These are phyloP conservation scores for Mobula birostris DNA, from an alignment of 2,113 vertebrate genomes.

Conservation along the genomic window DNA sequence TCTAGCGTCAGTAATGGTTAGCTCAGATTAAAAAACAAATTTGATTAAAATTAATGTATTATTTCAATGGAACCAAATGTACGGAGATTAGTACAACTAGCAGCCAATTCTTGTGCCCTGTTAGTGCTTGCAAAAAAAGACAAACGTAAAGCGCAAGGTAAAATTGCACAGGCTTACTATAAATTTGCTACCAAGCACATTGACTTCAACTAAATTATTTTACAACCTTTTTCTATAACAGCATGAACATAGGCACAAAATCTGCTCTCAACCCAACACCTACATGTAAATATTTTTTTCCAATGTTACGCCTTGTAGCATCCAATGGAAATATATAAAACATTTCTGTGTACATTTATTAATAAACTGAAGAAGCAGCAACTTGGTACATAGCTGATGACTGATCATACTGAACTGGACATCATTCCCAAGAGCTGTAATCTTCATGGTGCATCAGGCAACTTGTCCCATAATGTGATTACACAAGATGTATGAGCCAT, in stretches of 20 bases:
- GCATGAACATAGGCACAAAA: background rate
- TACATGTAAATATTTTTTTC: background rate
- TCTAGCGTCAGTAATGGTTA: background rate
- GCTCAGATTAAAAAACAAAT: too few species aligned
- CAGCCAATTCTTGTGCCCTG: too few species aligned
- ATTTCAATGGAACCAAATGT: too few species aligned
- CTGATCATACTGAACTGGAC: background rate
- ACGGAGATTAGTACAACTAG: too few species aligned
- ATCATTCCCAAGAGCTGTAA: background rate
- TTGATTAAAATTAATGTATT: too few species aligned
- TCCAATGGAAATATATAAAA: background rate
- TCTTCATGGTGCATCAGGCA: background rate
- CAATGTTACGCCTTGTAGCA: background rate
- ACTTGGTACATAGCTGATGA: background rate
- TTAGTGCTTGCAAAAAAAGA: background rate
- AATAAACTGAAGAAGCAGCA: background rate
- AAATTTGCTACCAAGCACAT: background rate
- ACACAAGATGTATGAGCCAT: background rate
- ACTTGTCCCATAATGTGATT: background rate
- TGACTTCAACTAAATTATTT: background rate
- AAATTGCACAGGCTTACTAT: background rate
- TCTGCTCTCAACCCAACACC: background rate
- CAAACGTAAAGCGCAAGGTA: background rate
- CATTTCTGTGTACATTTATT: background rate
- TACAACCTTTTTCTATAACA: background rate